Conservation (phyloP, 35 echinoderm and acorn worm genomes). For the Strongylocentrotus purpuratus region DNA sequence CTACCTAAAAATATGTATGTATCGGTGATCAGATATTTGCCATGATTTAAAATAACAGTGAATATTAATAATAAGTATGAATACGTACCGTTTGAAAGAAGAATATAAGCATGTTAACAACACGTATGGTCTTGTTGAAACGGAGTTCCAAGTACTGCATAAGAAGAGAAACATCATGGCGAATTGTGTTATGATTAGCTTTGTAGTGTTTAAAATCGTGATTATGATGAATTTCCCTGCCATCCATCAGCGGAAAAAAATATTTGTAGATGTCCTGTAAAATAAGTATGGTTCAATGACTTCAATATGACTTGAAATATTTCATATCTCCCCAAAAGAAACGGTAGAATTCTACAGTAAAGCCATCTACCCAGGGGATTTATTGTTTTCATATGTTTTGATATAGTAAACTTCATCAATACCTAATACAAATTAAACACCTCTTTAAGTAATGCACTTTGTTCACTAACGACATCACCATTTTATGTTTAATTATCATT, state of each 20-base stretch:
- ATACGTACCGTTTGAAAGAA: conserved; percentile 36
- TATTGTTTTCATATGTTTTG: conserved; percentile 17
- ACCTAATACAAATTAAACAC: conserved; percentile 27
- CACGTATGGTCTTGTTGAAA: conserved; percentile 35
- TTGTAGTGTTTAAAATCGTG: no score
- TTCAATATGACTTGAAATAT: not conserved
- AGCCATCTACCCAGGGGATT: not conserved
- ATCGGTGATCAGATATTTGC: no score
- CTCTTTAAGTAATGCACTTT: not conserved
- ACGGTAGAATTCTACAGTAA: not conserved
- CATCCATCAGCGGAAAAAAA: no score
- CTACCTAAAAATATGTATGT: no score
- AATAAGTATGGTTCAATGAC: not conserved
- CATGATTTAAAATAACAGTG: no score
- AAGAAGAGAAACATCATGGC: not conserved
- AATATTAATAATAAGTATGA: not conserved
- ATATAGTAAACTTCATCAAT: not conserved
- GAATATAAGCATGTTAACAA: not conserved
- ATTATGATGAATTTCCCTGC: no score
- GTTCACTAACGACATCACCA: not conserved
- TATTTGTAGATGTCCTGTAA: no score
- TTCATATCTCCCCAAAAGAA: not conserved
- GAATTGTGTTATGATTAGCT: no score
- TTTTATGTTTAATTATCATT: not conserved
- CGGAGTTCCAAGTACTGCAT: conserved; percentile 45